Base-by-base conservation (phyloP, 2,797 vertebrate species). In the Paedocypris micromegethes region DNA sequence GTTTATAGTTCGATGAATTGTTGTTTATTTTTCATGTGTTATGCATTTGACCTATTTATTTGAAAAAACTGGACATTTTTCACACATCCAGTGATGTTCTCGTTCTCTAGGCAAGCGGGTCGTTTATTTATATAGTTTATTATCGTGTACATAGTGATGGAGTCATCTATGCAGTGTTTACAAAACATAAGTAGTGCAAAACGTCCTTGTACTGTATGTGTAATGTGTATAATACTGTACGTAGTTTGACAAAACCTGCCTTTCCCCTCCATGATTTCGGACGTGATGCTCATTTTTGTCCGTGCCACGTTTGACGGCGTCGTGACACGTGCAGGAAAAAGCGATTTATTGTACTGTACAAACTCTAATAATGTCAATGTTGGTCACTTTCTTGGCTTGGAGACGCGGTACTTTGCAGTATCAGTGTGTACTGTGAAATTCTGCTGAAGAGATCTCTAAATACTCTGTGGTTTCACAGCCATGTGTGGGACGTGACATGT, bases 161-260 rank as follows among this genome's bases (percentile, higher is more conserved):
- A 54, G 80, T 87, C 85, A 82, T 79, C 86, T 87, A 86, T 87
- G 86, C 83, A 86, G 80, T 84, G 83, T 85, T 84, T 85, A 83
- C 83, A 81, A 71, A 85, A 80, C 78, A 66, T 76, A 66, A 75
- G 86, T 83, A 81, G 85, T 88, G 83, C 82, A 84, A 78, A 66
- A 82, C 70, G 77, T 83, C 81, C 64, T 82, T 72, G 73, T 75
- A 70, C 67, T 77, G 74, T 80, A 70, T 75, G 59, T 72, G 84
- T 59, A 50, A 59, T 59, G 83, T 86, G 83, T 77, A 83, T 83
- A 80, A 23, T 23, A 23, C 23, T 23, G 64, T 79, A 78, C 82
- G 77, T 82, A 74, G 80, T 84, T 83, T 80, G 53, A 63, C 68
- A 77, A 73, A 72, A 72, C 77, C 72, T 78, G 65, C 64, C 79